These are phyloP conservation scores for Nerophis ophidion DNA, from an alignment of 2,113 vertebrate species.

Conservation along the genomic window DNA sequence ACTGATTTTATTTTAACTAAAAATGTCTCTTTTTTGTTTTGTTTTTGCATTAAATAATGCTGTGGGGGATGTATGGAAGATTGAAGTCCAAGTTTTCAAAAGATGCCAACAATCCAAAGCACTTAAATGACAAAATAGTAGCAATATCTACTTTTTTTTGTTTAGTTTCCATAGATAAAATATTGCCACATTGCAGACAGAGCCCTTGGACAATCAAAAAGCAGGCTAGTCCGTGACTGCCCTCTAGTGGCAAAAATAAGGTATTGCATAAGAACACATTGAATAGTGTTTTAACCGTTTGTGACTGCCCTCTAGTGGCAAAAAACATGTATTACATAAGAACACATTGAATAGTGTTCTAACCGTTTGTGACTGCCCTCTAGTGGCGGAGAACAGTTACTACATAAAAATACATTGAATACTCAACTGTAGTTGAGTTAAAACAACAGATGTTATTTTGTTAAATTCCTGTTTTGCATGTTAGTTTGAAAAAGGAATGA, in stretches of 20 bases:
- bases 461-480: neutral
- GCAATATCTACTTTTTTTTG: neutral
- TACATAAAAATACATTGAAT: constrained; percentile 36
- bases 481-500: neutral
- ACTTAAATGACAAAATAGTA: constrained; percentile 1
- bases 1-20: constrained; percentile 53
- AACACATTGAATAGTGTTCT: constrained; percentile 63
- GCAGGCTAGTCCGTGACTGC: constrained; percentile 25
- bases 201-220: neutral
- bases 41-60: constrained; percentile 17
- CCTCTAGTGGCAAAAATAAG: constrained; percentile 49
- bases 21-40: constrained; percentile 30
- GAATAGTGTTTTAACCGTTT: constrained; percentile 70
- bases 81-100: constrained; percentile 8
- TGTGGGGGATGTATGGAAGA: constrained; percentile 20
- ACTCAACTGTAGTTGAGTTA: constrained; percentile 57
- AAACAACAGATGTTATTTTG: neutral
- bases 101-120: constrained; percentile 13
- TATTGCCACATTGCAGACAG: no score
- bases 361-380: constrained; percentile 62
- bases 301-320: constrained; percentile 58
- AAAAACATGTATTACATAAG: constrained; percentile 24
- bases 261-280: constrained; percentile 33
- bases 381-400: constrained; percentile 39
- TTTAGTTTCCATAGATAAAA: no score